Conservation (phyloP, 2,113 vertebrate species). For the Aphelocoma coerulescens region DNA sequence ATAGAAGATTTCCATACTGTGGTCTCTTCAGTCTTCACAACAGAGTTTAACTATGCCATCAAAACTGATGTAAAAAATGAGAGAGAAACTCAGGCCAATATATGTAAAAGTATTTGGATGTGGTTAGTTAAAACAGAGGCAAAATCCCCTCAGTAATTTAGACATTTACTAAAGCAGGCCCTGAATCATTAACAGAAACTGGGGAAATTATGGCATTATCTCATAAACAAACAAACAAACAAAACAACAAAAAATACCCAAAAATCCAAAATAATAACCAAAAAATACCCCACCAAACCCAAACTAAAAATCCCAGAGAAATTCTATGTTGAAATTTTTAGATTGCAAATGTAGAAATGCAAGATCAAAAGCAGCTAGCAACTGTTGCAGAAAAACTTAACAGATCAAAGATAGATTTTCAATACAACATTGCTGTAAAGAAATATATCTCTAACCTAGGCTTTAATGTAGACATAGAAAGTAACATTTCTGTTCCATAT, state of each 20-base stretch:
- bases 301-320: neutral
- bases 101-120: neutral
- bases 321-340: neutral
- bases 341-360: neutral
- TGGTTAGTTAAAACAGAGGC: neutral
- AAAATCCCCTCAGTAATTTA: neutral
- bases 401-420: neutral
- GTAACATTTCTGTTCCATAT: neutral
- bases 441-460: neutral
- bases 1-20: neutral
- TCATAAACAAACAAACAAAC: neutral
- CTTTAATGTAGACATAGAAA: neutral
- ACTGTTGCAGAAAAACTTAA: neutral
- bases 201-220: neutral
- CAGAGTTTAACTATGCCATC: neutral
- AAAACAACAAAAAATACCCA: no score
- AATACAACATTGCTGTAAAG: neutral
- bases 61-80: neutral
- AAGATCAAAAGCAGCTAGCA: neutral
- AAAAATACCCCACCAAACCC: neutral
- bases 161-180: neutral
- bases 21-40: neutral
- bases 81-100: neutral
- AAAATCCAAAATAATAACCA: no score
- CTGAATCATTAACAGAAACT: neutral